These are phyloP conservation scores for Pavo muticus DNA, from an alignment of 2,113 vertebrate species.

Conservation along the genomic window DNA sequence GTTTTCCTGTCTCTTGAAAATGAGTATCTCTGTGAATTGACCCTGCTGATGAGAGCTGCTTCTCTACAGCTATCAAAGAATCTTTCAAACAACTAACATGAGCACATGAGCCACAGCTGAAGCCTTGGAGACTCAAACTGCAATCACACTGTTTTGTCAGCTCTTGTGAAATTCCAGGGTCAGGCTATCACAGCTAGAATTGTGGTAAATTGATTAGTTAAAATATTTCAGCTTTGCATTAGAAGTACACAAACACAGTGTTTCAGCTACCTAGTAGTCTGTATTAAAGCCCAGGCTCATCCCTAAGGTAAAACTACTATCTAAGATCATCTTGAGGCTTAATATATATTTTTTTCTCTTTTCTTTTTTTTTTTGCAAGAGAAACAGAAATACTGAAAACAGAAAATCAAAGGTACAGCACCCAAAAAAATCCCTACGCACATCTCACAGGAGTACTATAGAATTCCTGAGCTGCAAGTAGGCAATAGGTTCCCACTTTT, in stretches of 20 bases:
- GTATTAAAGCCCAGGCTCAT: neutral
- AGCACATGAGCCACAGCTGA: neutral
- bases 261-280: neutral
- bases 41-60: neutral
- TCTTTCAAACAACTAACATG: neutral
- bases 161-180: neutral
- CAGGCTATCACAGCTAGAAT: neutral
- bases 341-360: neutral
- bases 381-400: neutral
- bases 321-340: neutral
- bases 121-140: neutral
- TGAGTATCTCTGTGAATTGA: neutral
- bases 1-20: neutral
- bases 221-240: neutral
- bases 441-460: neutral
- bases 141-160: fast-evolving
- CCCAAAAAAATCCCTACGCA: neutral
- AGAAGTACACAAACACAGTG: neutral
- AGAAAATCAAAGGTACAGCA: neutral
- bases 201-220: neutral
- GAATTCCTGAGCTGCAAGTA: constrained; percentile 40
- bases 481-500: neutral
- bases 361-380: neutral
- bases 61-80: neutral
- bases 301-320: neutral